Evolutionary conservation across 2,888 invertebrate genomes (phyloP).

Genomic region (Protophormia terraenovae): DNA sequence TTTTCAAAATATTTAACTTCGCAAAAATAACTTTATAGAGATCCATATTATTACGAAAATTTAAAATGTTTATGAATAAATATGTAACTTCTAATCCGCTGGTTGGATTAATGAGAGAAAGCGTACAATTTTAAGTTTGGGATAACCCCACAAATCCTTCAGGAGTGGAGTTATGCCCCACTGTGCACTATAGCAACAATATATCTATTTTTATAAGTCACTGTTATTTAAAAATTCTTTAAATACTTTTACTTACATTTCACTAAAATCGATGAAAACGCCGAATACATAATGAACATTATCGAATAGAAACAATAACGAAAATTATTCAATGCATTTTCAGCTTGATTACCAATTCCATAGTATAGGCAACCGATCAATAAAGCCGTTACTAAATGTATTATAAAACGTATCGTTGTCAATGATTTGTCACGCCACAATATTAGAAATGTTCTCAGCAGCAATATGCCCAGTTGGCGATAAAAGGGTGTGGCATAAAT

Average conservation of each 20-base stretch:
- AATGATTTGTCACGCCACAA: conserved; percentile 88
- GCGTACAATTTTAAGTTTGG: no score
- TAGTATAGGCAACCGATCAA: conserved; percentile 92
- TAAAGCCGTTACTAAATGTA: conserved; percentile 90
- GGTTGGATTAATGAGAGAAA: no score
- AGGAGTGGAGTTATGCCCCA: no score
- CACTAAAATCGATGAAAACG: conserved; percentile 93
- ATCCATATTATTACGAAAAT: no score
- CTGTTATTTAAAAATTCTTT: no score
- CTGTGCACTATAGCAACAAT: no score
- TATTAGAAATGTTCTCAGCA: conserved; percentile 85
- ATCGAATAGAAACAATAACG: conserved; percentile 95
- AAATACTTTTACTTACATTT: conserved; percentile 90
- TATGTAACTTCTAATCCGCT: no score
- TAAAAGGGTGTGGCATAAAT: conserved; percentile 84
- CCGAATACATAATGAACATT: conserved; percentile 97
- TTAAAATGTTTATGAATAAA: no score
- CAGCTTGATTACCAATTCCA: conserved; percentile 93
- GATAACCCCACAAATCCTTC: no score
- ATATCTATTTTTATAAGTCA: no score
- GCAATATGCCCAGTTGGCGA: conserved; percentile 84
- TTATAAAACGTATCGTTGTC: conserved; percentile 88
- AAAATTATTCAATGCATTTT: conserved; percentile 91
- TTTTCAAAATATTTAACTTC: no score
- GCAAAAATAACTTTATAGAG: no score